Conservation (phyloP, 1,140 invertebrate species). For the Ptiloglossa arizonensis region DNA sequence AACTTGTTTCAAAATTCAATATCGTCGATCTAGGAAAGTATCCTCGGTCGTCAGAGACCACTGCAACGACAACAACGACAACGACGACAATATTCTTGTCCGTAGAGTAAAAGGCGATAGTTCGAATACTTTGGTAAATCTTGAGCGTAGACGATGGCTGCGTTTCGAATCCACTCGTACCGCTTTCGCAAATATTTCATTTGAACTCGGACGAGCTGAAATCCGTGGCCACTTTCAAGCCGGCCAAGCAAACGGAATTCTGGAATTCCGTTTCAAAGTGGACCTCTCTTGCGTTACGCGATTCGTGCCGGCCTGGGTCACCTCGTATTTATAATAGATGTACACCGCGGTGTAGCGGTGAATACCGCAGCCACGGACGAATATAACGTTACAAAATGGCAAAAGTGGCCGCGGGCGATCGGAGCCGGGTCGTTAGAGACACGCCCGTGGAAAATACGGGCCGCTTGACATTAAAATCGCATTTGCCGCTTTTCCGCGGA, state of each 20-base stretch:
- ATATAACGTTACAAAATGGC: constrained; percentile 57
- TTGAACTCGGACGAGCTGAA: neutral
- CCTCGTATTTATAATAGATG: constrained; percentile 34
- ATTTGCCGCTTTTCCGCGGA: constrained; percentile 65
- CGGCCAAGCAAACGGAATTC: neutral
- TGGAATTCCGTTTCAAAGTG: constrained; percentile 11
- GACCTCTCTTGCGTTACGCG: neutral
- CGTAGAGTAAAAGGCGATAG: too few relatives aligned
- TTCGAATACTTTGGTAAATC: too few relatives aligned
- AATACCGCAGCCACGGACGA: constrained; percentile 13
- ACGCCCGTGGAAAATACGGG: constrained; percentile 58
- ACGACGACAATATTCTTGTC: too few relatives aligned
- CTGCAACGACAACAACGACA: too few relatives aligned
- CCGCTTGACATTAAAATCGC: constrained; percentile 69
- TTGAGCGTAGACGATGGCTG: too few relatives aligned
- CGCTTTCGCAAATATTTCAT: neutral
- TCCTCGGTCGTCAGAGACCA: too few relatives aligned
- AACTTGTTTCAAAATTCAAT: too few relatives aligned
- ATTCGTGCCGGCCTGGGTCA: neutral
- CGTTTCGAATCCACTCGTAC: neutral
- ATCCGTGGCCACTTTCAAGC: neutral
- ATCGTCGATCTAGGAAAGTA: too few relatives aligned
- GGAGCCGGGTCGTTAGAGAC: constrained; percentile 56
- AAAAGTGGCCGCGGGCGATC: constrained; percentile 49
- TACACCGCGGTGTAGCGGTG: neutral